phyloP scores from a whole-genome alignment of 1,140 invertebrate genomes.

The Cotesia vestalis region DNA sequence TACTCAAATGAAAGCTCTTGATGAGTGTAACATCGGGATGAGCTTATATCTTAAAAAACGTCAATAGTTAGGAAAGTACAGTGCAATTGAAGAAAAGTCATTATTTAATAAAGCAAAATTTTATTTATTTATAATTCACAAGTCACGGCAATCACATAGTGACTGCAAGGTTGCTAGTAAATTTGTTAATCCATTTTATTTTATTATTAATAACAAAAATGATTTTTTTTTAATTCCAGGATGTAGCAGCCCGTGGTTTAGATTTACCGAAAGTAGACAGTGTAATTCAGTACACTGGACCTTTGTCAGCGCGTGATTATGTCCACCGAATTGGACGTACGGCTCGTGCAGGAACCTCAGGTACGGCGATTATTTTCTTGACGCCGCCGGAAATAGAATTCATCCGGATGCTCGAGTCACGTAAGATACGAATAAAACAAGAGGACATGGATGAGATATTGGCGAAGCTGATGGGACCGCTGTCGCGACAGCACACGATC shows the following conservation, averaged over 20 bases:
- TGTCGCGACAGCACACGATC: constrained; percentile 56
- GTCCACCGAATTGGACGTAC: constrained; percentile 91
- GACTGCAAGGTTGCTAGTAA: too few relatives aligned
- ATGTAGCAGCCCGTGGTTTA: constrained; percentile 90
- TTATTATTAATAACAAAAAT: not conserved
- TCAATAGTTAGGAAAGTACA: too few relatives aligned
- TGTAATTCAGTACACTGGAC: constrained; percentile 92
- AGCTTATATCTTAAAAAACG: too few relatives aligned
- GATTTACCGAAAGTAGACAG: constrained; percentile 91
- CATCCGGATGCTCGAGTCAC: constrained; percentile 78
- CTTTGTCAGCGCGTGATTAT: constrained; percentile 89
- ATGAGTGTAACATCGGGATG: too few relatives aligned
- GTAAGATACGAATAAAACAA: constrained; percentile 77
- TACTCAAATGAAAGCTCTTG: too few relatives aligned
- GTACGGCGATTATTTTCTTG: constrained; percentile 83
- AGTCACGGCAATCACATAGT: too few relatives aligned
- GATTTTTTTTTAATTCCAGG: constrained; percentile 65
- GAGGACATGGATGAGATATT: constrained; percentile 67
- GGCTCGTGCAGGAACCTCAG: constrained; percentile 82
- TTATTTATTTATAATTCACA: too few relatives aligned
- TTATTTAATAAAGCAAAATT: too few relatives aligned
- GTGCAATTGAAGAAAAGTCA: too few relatives aligned
- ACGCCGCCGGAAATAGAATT: constrained; percentile 86
- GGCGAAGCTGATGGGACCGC: constrained; percentile 64
- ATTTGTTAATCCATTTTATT: too few relatives aligned